Conservation (phyloP, 2,888 invertebrate genomes). For the Blera fallax region DNA sequence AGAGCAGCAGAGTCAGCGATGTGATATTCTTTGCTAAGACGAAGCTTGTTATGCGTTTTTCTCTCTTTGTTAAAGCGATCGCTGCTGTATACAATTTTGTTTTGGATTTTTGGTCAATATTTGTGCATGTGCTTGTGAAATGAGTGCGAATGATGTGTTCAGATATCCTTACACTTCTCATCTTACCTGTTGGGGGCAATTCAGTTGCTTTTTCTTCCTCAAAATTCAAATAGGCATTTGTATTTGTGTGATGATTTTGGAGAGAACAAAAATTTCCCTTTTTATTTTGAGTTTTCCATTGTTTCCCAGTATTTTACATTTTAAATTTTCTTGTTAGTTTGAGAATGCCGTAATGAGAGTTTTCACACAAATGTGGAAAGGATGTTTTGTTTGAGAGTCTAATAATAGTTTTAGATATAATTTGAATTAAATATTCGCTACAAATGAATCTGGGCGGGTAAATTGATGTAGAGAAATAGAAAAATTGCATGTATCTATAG, state of each 20-base stretch:
- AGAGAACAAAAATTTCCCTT: slow-evolving; percentile 56
- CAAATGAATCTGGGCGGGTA: slow-evolving; percentile 24
- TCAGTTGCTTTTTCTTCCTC: not conserved
- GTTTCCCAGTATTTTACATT: slow-evolving; percentile 57
- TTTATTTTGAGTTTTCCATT: slow-evolving; percentile 28
- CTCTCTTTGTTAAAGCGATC: slow-evolving; percentile 28
- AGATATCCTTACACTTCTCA: slow-evolving; percentile 66
- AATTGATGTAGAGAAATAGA: slow-evolving; percentile 10
- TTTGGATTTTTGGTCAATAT: slow-evolving; percentile 58
- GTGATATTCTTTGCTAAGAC: slow-evolving; percentile 53
- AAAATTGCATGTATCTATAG: not conserved
- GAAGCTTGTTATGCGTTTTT: slow-evolving; percentile 33
- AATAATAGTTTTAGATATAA: slow-evolving; percentile 51
- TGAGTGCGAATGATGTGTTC: slow-evolving; percentile 33
- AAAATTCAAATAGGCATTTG: not conserved
- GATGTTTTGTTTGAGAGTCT: slow-evolving; percentile 29
- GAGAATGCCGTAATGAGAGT: not conserved
- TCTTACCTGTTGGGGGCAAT: slow-evolving; percentile 63
- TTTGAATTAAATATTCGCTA: slow-evolving; percentile 36
- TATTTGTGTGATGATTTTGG: slow-evolving; percentile 9
- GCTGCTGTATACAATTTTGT: slow-evolving; percentile 24
- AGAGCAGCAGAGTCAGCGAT: slow-evolving; percentile 46
- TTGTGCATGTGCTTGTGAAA: slow-evolving; percentile 24
- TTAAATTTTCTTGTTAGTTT: not conserved
- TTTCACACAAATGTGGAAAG: slow-evolving; percentile 21